Percentiles rank a stretch among this genome's conserved stretches.
These are phyloP conservation scores for Brachypodius melanocephalos DNA, from an alignment of 2,113 vertebrate species.

Conservation along the genomic window DNA sequence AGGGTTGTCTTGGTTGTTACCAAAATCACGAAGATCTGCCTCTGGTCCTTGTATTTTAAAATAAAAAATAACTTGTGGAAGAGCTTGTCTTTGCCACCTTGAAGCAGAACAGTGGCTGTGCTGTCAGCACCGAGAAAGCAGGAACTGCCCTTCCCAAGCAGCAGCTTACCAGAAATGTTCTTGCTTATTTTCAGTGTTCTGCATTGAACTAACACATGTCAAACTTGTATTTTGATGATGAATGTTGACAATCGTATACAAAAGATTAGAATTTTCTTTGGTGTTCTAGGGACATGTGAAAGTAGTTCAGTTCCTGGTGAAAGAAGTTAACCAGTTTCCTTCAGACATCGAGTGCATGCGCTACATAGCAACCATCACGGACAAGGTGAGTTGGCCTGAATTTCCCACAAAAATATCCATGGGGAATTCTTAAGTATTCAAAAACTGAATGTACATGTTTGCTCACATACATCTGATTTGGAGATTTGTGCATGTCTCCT, in stretches of 20 bases:
- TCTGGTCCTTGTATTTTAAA: background rate
- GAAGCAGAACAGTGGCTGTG: background rate
- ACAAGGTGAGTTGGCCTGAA: slow-evolving; percentile 82
- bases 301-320: slow-evolving; percentile 97
- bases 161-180: background rate
- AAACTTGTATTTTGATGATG: background rate
- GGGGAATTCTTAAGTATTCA: background rate
- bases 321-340: slow-evolving; percentile 97
- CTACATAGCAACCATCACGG: slow-evolving; percentile 97
- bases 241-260: background rate
- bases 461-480: fast-evolving
- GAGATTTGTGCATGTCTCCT: background rate
- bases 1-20: background rate
- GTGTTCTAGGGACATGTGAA: slow-evolving; percentile 91
- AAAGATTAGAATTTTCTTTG: background rate
- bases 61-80: background rate
- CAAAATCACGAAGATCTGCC: background rate
- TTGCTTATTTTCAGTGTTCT: background rate
- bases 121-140: background rate
- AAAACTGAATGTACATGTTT: background rate
- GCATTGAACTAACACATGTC: background rate
- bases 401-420: background rate
- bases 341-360: slow-evolving; percentile 99
- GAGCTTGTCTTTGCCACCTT: background rate
- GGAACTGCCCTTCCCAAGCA: background rate